These are phyloP conservation scores for Rostratula benghalensis DNA, from an alignment of 2,113 vertebrate species.

Conservation along the genomic window DNA sequence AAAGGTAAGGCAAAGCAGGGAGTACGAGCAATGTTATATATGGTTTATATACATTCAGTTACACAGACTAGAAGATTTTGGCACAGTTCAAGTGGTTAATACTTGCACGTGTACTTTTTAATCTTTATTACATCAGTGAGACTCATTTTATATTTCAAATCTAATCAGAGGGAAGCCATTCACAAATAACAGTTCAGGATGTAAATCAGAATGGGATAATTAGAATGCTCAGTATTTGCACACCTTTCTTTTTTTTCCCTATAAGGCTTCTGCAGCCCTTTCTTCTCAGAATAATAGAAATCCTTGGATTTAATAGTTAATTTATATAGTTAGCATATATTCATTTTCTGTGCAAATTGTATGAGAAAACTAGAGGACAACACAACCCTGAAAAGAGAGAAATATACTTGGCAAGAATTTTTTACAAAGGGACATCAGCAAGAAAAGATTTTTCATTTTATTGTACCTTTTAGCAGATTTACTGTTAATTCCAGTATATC, in stretches of 20 bases:
- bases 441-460: not conserved
- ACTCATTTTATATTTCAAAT: slow-evolving; percentile 39
- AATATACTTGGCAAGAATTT: not conserved
- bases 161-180: slow-evolving; percentile 27
- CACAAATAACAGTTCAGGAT: not conserved
- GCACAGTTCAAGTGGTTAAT: not conserved
- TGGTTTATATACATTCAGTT: not conserved
- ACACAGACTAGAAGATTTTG: not conserved
- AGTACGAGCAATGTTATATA: not conserved
- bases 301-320: slow-evolving; percentile 11
- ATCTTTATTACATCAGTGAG: not conserved
- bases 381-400: not conserved
- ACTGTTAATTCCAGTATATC: not conserved
- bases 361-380: not conserved
- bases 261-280: not conserved
- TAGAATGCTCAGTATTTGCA: not conserved
- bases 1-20: not conserved
- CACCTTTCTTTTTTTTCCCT: not conserved
- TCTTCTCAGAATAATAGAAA: not conserved
- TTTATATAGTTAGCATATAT: not conserved
- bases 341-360: not conserved
- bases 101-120: not conserved
- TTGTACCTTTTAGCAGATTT: not conserved
- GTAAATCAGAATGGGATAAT: not conserved
- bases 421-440: not conserved